These are phyloP conservation scores for Dasyornis broadbenti DNA, from an alignment of 2,113 vertebrate genomes.

Conservation along the genomic window DNA sequence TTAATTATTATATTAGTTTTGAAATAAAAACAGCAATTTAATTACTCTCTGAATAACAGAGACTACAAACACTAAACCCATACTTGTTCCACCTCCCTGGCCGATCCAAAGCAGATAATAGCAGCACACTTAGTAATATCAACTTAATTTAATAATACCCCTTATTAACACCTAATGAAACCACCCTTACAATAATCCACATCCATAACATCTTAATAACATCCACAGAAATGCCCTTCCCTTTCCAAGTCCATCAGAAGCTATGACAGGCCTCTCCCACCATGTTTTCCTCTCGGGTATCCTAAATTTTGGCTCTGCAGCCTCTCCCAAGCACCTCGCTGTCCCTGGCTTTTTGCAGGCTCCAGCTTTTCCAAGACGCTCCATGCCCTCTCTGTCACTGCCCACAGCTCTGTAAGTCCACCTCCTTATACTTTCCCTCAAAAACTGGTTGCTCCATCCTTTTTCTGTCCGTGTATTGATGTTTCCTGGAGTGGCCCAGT, in stretches of 20 bases:
- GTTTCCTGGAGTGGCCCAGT: background rate
- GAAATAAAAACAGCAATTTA: background rate
- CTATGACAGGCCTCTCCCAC: background rate
- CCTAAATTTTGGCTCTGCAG: background rate
- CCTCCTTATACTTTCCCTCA: background rate
- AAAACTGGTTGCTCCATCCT: background rate
- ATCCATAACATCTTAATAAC: background rate
- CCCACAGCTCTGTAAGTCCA: background rate
- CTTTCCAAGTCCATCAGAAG: background rate
- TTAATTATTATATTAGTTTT: background rate
- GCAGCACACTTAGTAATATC: background rate
- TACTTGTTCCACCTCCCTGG: background rate
- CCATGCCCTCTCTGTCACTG: background rate
- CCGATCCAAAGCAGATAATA: background rate
- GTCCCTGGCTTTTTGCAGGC: accelerated
- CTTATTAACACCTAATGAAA: background rate
- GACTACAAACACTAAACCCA: background rate
- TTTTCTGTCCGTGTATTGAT: background rate
- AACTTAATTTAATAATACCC: background rate
- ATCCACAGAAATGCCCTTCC: background rate
- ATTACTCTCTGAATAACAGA: background rate
- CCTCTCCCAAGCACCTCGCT: accelerated
- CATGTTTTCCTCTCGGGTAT: accelerated
- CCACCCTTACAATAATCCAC: background rate
- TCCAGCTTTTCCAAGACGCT: background rate